Evolutionary conservation across 2,113 vertebrate genomes (phyloP).

Genomic region (Andinoacara biseriatus): DNA sequence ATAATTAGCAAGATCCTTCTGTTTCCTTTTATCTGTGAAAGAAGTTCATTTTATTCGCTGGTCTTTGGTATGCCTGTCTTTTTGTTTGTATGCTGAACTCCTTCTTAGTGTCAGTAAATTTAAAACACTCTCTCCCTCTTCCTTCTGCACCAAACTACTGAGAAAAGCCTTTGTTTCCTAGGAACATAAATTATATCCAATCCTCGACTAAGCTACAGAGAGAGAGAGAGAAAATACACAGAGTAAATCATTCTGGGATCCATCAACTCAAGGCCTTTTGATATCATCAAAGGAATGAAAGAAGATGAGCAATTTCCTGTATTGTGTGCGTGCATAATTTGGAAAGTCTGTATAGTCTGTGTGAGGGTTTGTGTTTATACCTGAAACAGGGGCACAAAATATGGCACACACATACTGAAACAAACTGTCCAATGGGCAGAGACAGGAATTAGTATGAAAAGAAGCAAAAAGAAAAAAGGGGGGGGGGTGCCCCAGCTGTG

Average conservation of each 20-base stretch:
- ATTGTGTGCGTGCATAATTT: conserved; percentile 6
- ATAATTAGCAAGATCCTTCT: neutral
- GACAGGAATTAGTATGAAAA: neutral
- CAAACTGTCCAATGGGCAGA: conserved; percentile 15
- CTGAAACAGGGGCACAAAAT: conserved; percentile 15
- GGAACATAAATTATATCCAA: neutral
- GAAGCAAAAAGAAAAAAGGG: neutral
- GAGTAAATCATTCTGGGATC: conserved; percentile 4
- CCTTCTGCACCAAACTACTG: neutral
- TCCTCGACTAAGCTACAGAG: neutral
- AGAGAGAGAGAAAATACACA: neutral
- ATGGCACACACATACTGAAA: neutral
- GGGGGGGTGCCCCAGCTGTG: neutral
- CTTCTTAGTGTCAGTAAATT: neutral
- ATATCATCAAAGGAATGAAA: conserved; percentile 20
- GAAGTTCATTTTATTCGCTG: neutral
- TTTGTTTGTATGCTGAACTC: neutral
- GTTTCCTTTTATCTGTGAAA: neutral
- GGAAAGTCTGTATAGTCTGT: conserved; percentile 1
- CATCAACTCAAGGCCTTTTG: neutral
- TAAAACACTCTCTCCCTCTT: neutral
- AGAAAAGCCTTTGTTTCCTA: neutral
- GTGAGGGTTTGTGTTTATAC: conserved; percentile 25
- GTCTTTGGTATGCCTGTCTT: neutral
- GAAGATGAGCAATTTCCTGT: conserved; percentile 43